Evolutionary conservation across 2,113 vertebrate genomes (phyloP).

Genomic region (Aramus guarauna): DNA sequence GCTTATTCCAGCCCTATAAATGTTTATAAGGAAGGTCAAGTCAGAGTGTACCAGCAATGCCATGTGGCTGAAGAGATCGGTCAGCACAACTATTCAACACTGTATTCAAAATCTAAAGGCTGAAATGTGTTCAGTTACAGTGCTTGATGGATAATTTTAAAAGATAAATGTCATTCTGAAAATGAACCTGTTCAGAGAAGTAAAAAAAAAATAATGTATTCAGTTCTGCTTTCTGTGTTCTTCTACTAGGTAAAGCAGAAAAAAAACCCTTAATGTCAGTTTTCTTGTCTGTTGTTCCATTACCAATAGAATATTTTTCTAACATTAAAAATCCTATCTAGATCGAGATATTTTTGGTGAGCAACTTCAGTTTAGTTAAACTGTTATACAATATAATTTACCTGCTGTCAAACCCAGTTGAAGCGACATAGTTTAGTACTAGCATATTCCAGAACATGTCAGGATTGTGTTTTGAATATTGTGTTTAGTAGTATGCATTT

Average conservation of each 20-base stretch:
- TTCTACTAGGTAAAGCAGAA: constrained; percentile 39
- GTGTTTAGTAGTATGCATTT: constrained; percentile 53
- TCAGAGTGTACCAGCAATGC: not conserved
- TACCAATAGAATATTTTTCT: constrained; percentile 37
- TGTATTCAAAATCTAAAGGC: not conserved
- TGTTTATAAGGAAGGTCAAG: not conserved
- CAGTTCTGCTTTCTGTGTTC: not conserved
- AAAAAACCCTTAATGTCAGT: not conserved
- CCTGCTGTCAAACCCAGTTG: constrained; percentile 67
- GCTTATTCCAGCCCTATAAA: not conserved
- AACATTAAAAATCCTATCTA: constrained; percentile 10
- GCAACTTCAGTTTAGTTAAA: constrained; percentile 53
- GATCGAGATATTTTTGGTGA: constrained; percentile 51
- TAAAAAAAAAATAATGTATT: not conserved
- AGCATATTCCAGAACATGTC: constrained; percentile 57
- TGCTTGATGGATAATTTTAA: not conserved
- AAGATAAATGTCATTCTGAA: not conserved
- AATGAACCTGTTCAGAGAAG: not conserved
- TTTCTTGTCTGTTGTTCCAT: constrained; percentile 57
- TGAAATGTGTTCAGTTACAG: not conserved
- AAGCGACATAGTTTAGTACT: constrained; percentile 28
- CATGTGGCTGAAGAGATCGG: not conserved
- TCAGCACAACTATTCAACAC: not conserved
- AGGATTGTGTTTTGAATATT: constrained; percentile 37
- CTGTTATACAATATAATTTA: constrained; percentile 53